phyloP scores from a whole-genome alignment of 2,113 vertebrate species.

The Lycaon pictus region DNA sequence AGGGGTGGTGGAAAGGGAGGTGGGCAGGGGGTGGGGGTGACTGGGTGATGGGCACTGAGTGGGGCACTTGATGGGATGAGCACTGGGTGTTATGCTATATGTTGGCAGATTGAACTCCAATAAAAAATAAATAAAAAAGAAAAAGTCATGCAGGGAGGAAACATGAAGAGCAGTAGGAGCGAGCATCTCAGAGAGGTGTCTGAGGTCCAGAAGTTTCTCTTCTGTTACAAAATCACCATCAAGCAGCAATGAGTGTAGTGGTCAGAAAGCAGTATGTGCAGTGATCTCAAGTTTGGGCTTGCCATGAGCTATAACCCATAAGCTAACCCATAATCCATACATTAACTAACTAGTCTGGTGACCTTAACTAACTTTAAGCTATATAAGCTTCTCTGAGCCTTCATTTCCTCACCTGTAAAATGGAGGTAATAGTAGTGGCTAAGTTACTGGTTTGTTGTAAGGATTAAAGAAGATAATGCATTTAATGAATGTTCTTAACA shows the following conservation, averaged over 20 bases:
- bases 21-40: too few species aligned
- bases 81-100: too few species aligned
- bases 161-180: not conserved
- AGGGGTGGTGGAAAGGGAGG: too few species aligned
- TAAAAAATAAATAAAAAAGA: too few species aligned
- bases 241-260: not conserved
- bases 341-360: not conserved
- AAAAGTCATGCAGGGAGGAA: rapidly evolving
- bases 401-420: slow-evolving; percentile 18
- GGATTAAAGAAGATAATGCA: not conserved
- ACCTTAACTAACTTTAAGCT: not conserved
- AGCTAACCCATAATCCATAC: not conserved
- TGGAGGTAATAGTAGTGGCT: not conserved
- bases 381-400: not conserved
- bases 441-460: not conserved
- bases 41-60: too few species aligned
- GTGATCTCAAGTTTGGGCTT: not conserved
- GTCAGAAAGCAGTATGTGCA: too few species aligned
- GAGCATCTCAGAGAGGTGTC: not conserved
- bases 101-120: too few species aligned
- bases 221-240: not conserved
- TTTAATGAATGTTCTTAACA: not conserved
- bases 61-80: too few species aligned
- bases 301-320: not conserved
- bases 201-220: not conserved